Evolutionary conservation across 2,888 invertebrate species (phyloP).

Genomic region (Oligia latruncula): DNA sequence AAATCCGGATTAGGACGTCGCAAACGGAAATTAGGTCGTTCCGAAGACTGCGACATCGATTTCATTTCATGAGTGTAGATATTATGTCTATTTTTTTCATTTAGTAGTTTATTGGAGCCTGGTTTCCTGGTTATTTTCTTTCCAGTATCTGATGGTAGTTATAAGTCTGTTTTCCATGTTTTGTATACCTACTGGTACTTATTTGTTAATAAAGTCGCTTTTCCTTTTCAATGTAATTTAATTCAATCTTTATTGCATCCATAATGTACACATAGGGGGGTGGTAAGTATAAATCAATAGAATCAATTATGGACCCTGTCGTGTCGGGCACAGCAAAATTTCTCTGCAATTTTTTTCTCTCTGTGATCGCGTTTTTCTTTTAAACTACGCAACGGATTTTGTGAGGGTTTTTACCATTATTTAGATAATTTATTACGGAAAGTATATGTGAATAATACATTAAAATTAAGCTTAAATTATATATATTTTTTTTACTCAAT

Average conservation of each 20-base stretch:
- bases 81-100: not conserved
- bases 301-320: no score
- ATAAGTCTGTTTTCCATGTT: not conserved
- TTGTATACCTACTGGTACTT: not conserved
- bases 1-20: slow-evolving; percentile 75
- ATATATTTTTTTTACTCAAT: not conserved
- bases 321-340: no score
- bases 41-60: slow-evolving; percentile 58
- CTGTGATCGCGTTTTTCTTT: not conserved
- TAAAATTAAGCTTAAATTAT: not conserved
- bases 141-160: not conserved
- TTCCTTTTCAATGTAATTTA: not conserved
- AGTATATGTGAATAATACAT: not conserved
- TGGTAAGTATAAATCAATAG: no score
- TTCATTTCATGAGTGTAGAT: slow-evolving; percentile 30
- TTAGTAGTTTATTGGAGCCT: not conserved
- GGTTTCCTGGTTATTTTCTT: not conserved
- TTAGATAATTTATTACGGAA: not conserved
- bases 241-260: not conserved
- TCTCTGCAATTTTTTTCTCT: not conserved
- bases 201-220: not conserved
- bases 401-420: no score
- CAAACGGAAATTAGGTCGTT: slow-evolving; percentile 76
- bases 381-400: not conserved
- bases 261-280: no score